Base-by-base conservation (phyloP, 1,140 invertebrate species). In the Phymorhynchus buccinoides region DNA sequence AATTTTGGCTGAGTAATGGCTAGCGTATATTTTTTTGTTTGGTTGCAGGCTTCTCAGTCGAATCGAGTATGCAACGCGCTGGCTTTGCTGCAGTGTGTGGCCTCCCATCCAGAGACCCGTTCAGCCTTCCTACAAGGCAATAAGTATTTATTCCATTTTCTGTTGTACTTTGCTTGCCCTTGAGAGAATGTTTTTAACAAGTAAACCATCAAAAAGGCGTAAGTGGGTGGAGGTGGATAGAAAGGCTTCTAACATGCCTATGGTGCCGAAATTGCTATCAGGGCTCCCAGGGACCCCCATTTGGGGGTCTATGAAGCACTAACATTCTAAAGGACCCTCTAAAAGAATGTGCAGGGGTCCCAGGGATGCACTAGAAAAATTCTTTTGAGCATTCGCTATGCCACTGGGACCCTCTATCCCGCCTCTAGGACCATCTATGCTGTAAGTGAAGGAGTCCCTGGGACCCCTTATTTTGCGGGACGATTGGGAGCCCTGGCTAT, bases 31-130 rank as follows among this genome's bases (percentile, higher is more conserved):
- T 75, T 75, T 12, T 37, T 80, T 85, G 80, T 71, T 68, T 83
- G 83, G 84, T 89, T 90, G 30, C 86, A 94, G 93, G 95, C 95
- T 42, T 93, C 94, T 85, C 95, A 95, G 89, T 95, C 95, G 0
- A 99, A 99, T 93, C 90, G 99, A 84, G 99, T 99, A 0, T 99
- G 99, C 92, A 99, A 99, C 95, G 99, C 99, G 4, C 92, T 99
- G 35, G 99, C 99, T 0, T 93, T 99, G 42, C 94, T 99, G 86
- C 99, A 99, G 91, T 99, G 99, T 94, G 97, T 99, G n/a, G 99
- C 99, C 3, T 99, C 98, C 44, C 99, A 99, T 94, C 97, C 97
- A 16, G 98, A 99, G 92, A 99, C 99, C 0, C 95, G 99, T 88
- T 97, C 97, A 48, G 96, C 96, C 71, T 99, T 99, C 94, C 94